These are phyloP conservation scores for Pollachius pollachius DNA, from an alignment of 2,113 vertebrate species.

Conservation along the genomic window DNA sequence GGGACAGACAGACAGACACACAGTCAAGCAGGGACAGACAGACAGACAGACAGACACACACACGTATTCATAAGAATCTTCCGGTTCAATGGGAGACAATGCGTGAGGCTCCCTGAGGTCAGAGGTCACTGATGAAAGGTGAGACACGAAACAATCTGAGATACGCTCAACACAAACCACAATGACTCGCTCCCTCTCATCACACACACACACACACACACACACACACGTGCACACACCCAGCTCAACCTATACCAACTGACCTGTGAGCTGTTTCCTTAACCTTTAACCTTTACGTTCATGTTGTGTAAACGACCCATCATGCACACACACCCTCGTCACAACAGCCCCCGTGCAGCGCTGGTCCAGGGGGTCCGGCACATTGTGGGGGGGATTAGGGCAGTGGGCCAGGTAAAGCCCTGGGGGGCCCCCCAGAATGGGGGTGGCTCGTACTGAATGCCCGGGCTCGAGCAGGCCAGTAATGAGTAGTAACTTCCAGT, in stretches of 20 bases:
- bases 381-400: slow-evolving; percentile 77
- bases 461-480: too few species aligned
- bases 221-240: not conserved
- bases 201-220: slow-evolving; percentile 2
- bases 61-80: slow-evolving; percentile 26
- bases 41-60: too few species aligned
- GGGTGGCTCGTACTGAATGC: too few species aligned
- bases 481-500: too few species aligned
- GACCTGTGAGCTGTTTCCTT: not conserved
- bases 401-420: slow-evolving; percentile 72
- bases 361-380: slow-evolving; percentile 39
- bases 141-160: not conserved
- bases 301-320: not conserved
- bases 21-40: not conserved
- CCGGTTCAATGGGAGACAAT: slow-evolving; percentile 31
- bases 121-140: slow-evolving; percentile 19
- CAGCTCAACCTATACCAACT: slow-evolving; percentile 1
- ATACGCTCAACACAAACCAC: too few species aligned
- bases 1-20: slow-evolving; percentile 1
- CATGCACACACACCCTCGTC: not conserved
- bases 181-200: not conserved
- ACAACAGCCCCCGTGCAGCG: slow-evolving; percentile 34
- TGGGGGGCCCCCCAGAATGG: too few species aligned
- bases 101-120: slow-evolving; percentile 18
- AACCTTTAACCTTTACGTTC: not conserved